Base-by-base conservation (phyloP, 2,797 vertebrate species). In the Babyrousa celebensis region DNA sequence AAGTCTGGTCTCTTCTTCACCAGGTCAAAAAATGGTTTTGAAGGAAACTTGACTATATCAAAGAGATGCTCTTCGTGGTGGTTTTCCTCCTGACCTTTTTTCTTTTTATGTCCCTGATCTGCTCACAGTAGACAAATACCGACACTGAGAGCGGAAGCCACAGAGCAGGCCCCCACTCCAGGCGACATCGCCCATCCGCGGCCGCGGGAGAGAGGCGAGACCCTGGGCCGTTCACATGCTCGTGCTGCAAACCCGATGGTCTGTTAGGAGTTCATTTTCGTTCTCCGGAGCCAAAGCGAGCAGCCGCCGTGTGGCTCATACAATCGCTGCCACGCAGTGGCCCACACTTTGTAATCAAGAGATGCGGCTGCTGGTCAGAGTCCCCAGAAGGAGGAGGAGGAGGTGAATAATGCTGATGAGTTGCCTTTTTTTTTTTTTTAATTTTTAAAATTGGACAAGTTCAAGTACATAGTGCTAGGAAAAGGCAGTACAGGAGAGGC, bases 61-160 rank as follows among this genome's bases (percentile, higher is more conserved):
- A 68, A 79, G 63, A 72, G 29, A 58, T 25, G 85, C 75, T 63
- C 48, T 29, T 68, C 32, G 2, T 4, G 17, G 58, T 48, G 60
- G n/a, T 23, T 52, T 86, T 29, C 79, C 70, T 36, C 77, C 20
- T 10, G 23, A 14, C n/a, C 56, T 12, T 9, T 25, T 60, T 14
- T 27, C 27, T 20, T 40, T 18, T 52, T 52, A 32, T 40, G 68
- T 15, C 12, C 85, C 29, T 2, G 62, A 23, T 23, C 23, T 0
- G 0, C 67, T 72, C 48, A 70, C 43, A 9, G 0, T 3, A 0
- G 2, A n/a, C 56, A 54, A 56, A 4, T 2, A 1, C 0, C 2
- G 70, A 16, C 27, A 3, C 54, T 40, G 14, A 1, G 32, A 40
- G 43, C 62, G 80, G 2, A 40, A 2, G 27, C 12, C 0, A 18